Conservation (phyloP, 2,113 vertebrate genomes). For the Halichoerus grypus region DNA sequence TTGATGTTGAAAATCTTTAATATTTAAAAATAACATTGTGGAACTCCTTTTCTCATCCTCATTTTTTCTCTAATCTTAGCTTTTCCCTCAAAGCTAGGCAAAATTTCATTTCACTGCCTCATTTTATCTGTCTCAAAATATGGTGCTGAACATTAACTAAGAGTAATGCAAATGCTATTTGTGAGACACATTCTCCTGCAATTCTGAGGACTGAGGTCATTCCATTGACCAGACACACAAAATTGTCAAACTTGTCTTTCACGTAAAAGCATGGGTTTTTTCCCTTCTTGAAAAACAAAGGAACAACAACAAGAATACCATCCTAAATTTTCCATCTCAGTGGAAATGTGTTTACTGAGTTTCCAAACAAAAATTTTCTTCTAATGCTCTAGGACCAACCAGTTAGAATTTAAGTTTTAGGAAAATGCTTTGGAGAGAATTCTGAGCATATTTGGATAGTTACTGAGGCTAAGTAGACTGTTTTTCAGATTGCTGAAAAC, state of each 20-base stretch:
- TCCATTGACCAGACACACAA: background rate
- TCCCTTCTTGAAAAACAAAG: background rate
- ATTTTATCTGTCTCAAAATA: conserved; percentile 39
- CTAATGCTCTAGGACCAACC: background rate
- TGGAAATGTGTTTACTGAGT: conserved; percentile 19
- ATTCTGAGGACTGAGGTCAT: background rate
- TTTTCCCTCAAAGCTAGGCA: conserved; percentile 34
- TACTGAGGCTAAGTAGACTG: background rate
- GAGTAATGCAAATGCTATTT: background rate
- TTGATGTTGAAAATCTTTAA: conserved; percentile 44
- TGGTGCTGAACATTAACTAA: background rate
- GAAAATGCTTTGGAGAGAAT: conserved; percentile 36
- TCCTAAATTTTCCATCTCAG: background rate
- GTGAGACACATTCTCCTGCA: background rate
- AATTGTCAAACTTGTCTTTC: background rate
- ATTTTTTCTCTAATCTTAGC: background rate
- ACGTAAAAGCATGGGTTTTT: background rate
- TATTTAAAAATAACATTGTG: conserved; percentile 55
- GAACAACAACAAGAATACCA: background rate
- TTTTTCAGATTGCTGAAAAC: background rate
- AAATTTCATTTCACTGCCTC: conserved; percentile 18
- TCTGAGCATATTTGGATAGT: background rate
- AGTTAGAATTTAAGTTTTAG: conserved; percentile 30
- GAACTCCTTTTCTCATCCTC: background rate
- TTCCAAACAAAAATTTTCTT: conserved; percentile 27